Base-by-base conservation (phyloP, 1,140 invertebrate genomes). In the Campoletis sonorensis region DNA sequence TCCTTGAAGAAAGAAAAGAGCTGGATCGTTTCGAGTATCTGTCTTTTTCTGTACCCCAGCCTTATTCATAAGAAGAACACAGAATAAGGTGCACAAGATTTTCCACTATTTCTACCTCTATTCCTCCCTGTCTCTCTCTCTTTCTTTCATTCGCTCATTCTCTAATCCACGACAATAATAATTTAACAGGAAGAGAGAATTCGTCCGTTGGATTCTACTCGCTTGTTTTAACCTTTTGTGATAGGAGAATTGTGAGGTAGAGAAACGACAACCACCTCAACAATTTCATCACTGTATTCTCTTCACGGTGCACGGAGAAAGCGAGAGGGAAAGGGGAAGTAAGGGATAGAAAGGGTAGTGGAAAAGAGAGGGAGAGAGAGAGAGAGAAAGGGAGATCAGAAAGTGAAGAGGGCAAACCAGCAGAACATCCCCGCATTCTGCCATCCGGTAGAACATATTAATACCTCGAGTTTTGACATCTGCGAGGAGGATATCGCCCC, bases 391-490 rank as follows among this genome's bases (percentile, higher is more conserved):
- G n/a, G 30, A 70, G 15, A 16, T 16, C 27, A 33, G 67, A 33
- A 70, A 70, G 67, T 70, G 67, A 70, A 70, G 67, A 70, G 67
- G 67, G 67, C 67, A 70, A 70, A 70, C 67, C 67, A 70, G 67
- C 67, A 70, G 15, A 70, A 70, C 33, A 45, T 8, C 37, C 76
- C 71, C 81, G 73, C 75, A 21, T 81, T 81, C 85, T 86, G 86
- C 85, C 87, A 88, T 87, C 84, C 82, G 79, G 79, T 61, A 87
- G 88, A 91, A 91, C 88, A 92, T 91, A 92, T 92, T 92, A 91
- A 91, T 92, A 92, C 89, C 90, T 90, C 77, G 88, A 92, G 90
- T 92, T 92, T 91, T 91, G 91, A 91, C 90, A 83, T 90, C 86
- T 90, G 78, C 61, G 58, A 27, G 54, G 27, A 16, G 67, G 30